Base-by-base conservation (phyloP, 2,797 vertebrate genomes). In the Gobio occitaniae region DNA sequence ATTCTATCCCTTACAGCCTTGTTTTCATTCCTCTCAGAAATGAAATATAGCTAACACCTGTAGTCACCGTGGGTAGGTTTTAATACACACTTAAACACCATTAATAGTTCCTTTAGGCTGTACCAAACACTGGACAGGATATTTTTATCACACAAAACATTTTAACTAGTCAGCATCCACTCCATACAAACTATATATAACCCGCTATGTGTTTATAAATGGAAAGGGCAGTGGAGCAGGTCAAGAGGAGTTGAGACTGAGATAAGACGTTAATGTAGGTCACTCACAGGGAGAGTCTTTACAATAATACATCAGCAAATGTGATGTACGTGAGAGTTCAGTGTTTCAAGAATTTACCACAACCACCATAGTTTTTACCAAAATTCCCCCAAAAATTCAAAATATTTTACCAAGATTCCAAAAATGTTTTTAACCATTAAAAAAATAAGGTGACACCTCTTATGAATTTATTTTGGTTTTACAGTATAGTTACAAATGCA, bases 171-270 rank as follows among this genome's bases (percentile, higher is more conserved):
- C 21, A n/a, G 36, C 15, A 41, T 25, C 12, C 36, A 11, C 38
- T 44, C 71, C 10, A 52, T 75, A 47, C 29, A 13, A 52, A 80
- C 47, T n/a, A 4, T 15, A 21, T 65, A 32, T 32, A 21, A 63
- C 32, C 3, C 8, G 2, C 12, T 54, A 0, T 66, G 15, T 8
- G 29, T 36, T 50, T 68, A 69, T 80, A 68, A 69, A 69, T 69
- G 48, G 32, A 80, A 25, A 69, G 65, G 78, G 19, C 48, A 80
- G 65, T 80, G 63, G 63, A 68, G 65, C 63, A 80, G 63, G 63
- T 29, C 65, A 13, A 0, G 47, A 52, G 36, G 65, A 69, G 78
- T 47, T 80, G 65, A 65, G 59, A 47, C 41, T 48, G 77, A 65
- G 59, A 48, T 79, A 69, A 80, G 63, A 69, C 19, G 12, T 3